These are phyloP conservation scores for Emydura subglobosa DNA, from an alignment of 2,113 vertebrate genomes.

Conservation along the genomic window DNA sequence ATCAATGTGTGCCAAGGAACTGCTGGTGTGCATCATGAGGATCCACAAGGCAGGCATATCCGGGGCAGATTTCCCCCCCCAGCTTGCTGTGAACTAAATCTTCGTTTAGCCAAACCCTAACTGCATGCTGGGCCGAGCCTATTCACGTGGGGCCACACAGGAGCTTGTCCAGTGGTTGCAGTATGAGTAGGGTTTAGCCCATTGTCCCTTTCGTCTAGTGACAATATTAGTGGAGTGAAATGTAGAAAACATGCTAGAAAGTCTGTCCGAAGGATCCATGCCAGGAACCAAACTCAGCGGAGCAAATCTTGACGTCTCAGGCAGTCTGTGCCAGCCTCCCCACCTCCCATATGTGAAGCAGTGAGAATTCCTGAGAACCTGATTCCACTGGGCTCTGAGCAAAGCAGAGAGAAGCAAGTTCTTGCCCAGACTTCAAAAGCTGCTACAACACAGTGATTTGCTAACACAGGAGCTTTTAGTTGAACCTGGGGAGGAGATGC, in stretches of 20 bases:
- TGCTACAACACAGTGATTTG: neutral
- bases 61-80: too few species aligned
- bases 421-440: neutral
- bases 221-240: neutral
- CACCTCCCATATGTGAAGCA: neutral
- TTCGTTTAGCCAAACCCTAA: too few species aligned
- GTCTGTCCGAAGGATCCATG: neutral
- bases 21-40: too few species aligned
- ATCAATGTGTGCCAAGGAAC: too few species aligned
- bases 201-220: neutral
- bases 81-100: too few species aligned
- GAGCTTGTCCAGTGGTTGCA: neutral
- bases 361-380: neutral
- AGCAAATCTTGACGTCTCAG: neutral
- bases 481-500: neutral
- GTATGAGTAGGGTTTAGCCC: neutral
- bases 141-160: too few species aligned
- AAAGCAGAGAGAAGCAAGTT: neutral
- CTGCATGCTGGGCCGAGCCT: neutral
- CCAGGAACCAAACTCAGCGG: neutral
- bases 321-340: neutral
- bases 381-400: neutral
- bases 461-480: neutral
- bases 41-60: too few species aligned
- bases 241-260: neutral